Evolutionary conservation across 2,888 invertebrate species (phyloP).

Genomic region (Gasteruption jaculator): DNA sequence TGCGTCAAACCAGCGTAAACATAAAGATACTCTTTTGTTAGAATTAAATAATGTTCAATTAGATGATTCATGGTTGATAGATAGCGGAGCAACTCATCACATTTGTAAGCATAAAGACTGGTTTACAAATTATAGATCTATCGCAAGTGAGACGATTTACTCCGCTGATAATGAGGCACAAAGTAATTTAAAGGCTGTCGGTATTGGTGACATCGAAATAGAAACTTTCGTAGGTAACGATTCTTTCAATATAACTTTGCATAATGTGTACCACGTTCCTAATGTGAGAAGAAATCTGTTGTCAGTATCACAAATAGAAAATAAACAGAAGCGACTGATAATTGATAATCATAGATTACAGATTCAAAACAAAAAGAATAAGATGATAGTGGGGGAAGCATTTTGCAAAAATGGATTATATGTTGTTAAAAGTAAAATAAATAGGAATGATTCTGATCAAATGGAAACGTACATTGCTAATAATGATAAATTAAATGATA

Average conservation of each 20-base stretch:
- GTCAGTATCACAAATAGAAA: too few relatives aligned
- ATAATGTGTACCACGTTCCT: constrained; percentile 1
- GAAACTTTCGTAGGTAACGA: not conserved
- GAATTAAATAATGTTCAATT: constrained; percentile 4
- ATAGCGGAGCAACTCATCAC: constrained; percentile 6
- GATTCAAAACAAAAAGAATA: too few relatives aligned
- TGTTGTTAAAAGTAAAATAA: too few relatives aligned
- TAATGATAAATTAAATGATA: not conserved
- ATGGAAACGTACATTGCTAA: too few relatives aligned
- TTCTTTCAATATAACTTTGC: not conserved
- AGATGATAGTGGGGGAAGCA: too few relatives aligned
- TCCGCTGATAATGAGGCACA: not conserved
- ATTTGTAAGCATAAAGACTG: not conserved
- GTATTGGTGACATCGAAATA: not conserved
- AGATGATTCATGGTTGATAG: constrained; percentile 1
- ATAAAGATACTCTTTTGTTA: constrained; percentile 1
- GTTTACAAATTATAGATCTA: constrained; percentile 1
- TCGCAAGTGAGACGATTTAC: not conserved
- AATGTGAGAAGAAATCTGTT: too few relatives aligned
- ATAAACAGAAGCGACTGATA: too few relatives aligned
- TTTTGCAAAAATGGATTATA: too few relatives aligned
- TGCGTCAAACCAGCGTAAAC: not conserved
- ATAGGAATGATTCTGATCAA: too few relatives aligned
- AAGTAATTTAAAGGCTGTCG: not conserved
- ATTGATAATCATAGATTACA: too few relatives aligned